These are phyloP conservation scores for Paedocypris micromegethes DNA, from an alignment of 2,797 vertebrate genomes.

Conservation along the genomic window DNA sequence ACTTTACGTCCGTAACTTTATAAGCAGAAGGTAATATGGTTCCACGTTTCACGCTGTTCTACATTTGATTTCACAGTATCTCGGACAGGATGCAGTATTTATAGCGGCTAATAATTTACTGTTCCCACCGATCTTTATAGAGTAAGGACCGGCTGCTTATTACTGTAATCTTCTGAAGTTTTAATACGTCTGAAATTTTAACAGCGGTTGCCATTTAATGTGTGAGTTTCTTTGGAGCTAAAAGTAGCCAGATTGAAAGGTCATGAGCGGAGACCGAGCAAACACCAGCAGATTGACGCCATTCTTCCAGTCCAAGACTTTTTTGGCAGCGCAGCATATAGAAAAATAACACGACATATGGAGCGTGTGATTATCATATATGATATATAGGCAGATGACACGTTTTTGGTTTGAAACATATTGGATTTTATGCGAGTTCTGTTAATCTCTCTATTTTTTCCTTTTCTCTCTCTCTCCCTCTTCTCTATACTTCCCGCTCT, in stretches of 20 bases:
- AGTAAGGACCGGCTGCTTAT: background rate
- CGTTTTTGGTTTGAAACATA: too few species aligned
- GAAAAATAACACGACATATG: conserved; percentile 39
- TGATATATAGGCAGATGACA: background rate
- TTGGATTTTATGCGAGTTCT: too few species aligned
- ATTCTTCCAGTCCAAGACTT: conserved; percentile 38
- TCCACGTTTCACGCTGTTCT: too few species aligned
- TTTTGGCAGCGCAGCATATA: conserved; percentile 41
- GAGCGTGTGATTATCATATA: conserved; percentile 32
- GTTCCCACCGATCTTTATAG: background rate
- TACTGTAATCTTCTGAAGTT: background rate
- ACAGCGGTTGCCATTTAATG: background rate
- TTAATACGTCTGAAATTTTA: conserved; percentile 6
- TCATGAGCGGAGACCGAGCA: conserved; percentile 25
- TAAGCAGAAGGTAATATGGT: too few species aligned
- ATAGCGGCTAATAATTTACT: background rate
- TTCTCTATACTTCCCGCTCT: too few species aligned
- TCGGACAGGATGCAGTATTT: background rate
- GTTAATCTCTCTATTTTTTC: too few species aligned
- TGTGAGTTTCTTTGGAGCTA: conserved; percentile 1
- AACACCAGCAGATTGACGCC: conserved; percentile 36
- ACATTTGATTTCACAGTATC: background rate
- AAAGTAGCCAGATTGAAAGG: conserved; percentile 33
- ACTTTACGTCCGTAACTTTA: too few species aligned
- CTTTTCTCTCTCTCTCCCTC: too few species aligned